Evolutionary conservation across 1,140 invertebrate genomes (phyloP), one percentile per base, ranked within the genome.

Genomic region (Frieseomelitta varia): DNA sequence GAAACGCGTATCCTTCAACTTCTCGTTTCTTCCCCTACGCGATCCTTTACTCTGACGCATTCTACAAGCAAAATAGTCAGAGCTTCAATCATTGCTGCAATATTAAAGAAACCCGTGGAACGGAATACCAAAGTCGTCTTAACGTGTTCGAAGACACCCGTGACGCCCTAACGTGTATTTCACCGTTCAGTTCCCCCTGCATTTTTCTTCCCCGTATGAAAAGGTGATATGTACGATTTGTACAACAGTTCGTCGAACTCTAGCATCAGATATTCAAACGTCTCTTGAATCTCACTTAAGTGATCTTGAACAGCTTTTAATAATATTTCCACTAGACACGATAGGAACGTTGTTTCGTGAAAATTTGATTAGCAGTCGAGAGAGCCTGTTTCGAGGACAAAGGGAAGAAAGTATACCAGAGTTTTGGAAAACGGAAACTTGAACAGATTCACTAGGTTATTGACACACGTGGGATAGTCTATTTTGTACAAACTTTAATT

Each of bases 1-100:
- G 72, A 74, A 74, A 55, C 72, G 47, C n/a, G 47, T 74, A 74
- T 74, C 72, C 72, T 74, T 74, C 27, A 74, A 74, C 72, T 74
- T 74, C 72, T 17, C 72, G 72, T 74, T 74, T 74, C 72, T 74
- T 74, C n/a, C 51, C 51, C 53, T 8, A 30, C 51, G 14, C 72
- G 72, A 74, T 74, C 47, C 72, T 74, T 74, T 74, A 74, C 72
- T 27, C 47, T 55, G 27, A 55, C 51, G 47, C 51, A 21, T 55
- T 53, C 72, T 30, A 55, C 72, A 55, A 55, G 19, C n/a, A 47
- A 51, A 74, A 55, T 51, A 55, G 27, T 55, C 51, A 21, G 72
- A 55, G 30, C 72, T 30, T 74, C 51, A 30, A 53, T 74, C 27
- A 55, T 74, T 74, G 27, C 51, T 55, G 51, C 19, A 74, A 55